Evolutionary conservation across 2,113 vertebrate species (phyloP), one percentile per base, ranked within the genome.

Genomic region (Notothenia coriiceps): DNA sequence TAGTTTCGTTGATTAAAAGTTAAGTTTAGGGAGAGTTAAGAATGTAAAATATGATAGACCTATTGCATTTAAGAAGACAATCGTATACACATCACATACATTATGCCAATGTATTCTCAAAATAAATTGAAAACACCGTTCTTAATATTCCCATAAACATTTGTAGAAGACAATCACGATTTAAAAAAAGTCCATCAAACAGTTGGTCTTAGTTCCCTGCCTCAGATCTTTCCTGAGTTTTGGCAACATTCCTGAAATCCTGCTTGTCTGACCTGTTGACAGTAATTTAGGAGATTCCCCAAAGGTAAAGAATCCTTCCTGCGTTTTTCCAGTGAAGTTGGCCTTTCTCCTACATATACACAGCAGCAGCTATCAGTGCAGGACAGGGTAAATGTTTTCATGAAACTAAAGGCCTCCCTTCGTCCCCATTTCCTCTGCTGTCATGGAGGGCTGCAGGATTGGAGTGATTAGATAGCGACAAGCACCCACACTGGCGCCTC

Each of bases 341-440:
- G 89, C 90, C 67, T 33, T 50, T 71, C 33, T 93, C 91, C 88
- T 88, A 93, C 86, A 89, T 86, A 73, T 80, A 86, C 80, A 85
- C 51, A 73, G 79, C 20, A 68, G 50, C 79, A 86, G 70, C 68
- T 83, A 74, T 90, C 75, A 88, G 82, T 71, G 80, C 70, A 51
- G 83, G 82, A 86, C 77, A 80, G 83, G 75, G 73, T 85, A 81
- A 90, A 94, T 94, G 86, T 94, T 94, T 89, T 86, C 88, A 92
- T 88, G 73, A 81, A 80, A 90, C 75, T 40, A 62, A 75, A 74
- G 91, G 67, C 92, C 90, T 92, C 88, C 91, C 77, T 82, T 57
- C 83, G 66, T 77, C 87, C 82, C 82, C 86, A 87, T 92, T 96
- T 96, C 94, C 94, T 95, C 77, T 87, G 80, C 91, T 90, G 91